A percentile compares a stretch with the other conserved stretches of the same genome.
Evolutionary conservation across 2,113 vertebrate genomes (phyloP).

Genomic region (Vanacampus margaritifer): DNA sequence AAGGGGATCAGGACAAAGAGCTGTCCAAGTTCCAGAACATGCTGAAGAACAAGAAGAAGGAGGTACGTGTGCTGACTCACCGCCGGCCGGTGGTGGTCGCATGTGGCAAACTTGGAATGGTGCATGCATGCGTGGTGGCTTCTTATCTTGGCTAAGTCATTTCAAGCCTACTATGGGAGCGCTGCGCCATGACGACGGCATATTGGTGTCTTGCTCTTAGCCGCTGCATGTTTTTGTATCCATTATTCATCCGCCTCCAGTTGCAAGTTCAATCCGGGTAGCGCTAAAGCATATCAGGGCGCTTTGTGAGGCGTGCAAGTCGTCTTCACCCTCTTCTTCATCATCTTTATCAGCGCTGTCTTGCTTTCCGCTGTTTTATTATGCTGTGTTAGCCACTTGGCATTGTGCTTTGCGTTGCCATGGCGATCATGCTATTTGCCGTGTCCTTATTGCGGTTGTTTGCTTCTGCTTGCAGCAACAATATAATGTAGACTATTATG

Average conservation of each 20-base stretch:
- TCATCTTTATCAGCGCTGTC: not conserved
- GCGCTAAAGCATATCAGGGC: not conserved
- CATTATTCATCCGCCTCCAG: slow-evolving; percentile 46
- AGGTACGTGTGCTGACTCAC: slow-evolving; percentile 72
- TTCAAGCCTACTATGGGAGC: slow-evolving; percentile 27
- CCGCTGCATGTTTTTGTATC: slow-evolving; percentile 41
- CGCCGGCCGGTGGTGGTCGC: slow-evolving; percentile 12
- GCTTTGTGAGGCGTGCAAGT: not conserved
- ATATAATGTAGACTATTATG: not conserved
- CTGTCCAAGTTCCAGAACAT: slow-evolving; percentile 95
- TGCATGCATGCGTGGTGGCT: slow-evolving; percentile 25
- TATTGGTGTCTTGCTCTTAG: slow-evolving; percentile 19
- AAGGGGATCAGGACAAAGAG: slow-evolving; percentile 96
- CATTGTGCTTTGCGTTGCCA: slow-evolving; percentile 5
- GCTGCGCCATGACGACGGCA: slow-evolving; percentile 9
- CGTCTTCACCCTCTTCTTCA: not conserved
- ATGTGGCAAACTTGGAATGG: slow-evolving; percentile 21
- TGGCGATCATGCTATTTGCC: slow-evolving; percentile 9
- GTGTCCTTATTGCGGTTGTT: slow-evolving; percentile 16
- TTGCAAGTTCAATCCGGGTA: slow-evolving; percentile 14
- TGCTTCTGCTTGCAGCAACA: slow-evolving; percentile 5
- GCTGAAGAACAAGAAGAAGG: slow-evolving; percentile 94
- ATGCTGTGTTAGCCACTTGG: slow-evolving; percentile 14
- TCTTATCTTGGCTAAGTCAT: slow-evolving; percentile 6
- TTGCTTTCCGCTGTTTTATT: slow-evolving; percentile 30